These are phyloP conservation scores for Channa argus DNA, from an alignment of 2,113 vertebrate species.

Conservation along the genomic window DNA sequence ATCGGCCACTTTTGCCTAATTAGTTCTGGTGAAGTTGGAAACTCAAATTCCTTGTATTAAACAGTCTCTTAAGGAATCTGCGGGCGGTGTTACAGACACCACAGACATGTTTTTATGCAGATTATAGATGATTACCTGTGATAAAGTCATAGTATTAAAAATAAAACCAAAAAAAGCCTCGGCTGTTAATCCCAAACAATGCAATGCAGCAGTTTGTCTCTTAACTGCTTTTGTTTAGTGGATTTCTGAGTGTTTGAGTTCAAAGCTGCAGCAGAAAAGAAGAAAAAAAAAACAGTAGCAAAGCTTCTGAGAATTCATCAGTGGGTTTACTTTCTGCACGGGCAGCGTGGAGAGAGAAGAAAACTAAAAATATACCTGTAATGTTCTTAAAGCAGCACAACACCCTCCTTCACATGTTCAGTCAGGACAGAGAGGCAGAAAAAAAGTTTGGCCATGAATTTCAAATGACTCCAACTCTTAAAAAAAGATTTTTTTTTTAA, in stretches of 20 bases:
- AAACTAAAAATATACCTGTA: slow-evolving; percentile 47
- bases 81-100: slow-evolving; percentile 1
- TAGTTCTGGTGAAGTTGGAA: slow-evolving; percentile 17
- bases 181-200: slow-evolving; percentile 29
- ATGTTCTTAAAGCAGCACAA: slow-evolving; percentile 20
- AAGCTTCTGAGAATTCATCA: slow-evolving; percentile 42
- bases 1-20: slow-evolving; percentile 15
- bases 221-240: slow-evolving; percentile 35
- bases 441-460: slow-evolving; percentile 10
- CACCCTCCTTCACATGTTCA: slow-evolving; percentile 18
- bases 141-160: slow-evolving; percentile 22
- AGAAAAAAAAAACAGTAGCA: not conserved
- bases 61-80: not conserved
- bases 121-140: slow-evolving; percentile 19
- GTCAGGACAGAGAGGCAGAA: not conserved
- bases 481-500: not conserved
- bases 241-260: slow-evolving; percentile 41
- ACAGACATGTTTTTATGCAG: not conserved
- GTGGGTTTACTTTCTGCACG: slow-evolving; percentile 50
- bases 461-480: slow-evolving; percentile 4
- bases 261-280: slow-evolving; percentile 38
- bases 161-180: not conserved
- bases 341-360: not conserved
- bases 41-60: not conserved
- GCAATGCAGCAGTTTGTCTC: slow-evolving; percentile 26